A percentile compares a stretch with the other conserved stretches of the same genome.
phyloP scores from a whole-genome alignment of 2,888 invertebrate species.

The Ecdyonurus torrentis region DNA sequence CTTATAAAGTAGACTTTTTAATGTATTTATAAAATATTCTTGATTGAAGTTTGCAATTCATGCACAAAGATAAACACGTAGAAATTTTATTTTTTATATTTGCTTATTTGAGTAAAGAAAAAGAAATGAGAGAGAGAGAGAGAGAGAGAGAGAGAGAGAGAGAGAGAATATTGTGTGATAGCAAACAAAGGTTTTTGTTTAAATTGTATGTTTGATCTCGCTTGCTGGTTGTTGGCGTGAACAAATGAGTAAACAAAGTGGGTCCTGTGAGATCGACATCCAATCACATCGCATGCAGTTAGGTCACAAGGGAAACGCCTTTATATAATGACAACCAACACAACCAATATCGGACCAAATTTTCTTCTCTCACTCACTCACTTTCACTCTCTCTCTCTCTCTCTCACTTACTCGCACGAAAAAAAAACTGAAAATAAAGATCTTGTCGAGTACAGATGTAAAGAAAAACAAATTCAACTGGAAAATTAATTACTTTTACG shows the following conservation, averaged over 20 bases:
- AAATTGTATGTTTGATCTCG: too few relatives aligned
- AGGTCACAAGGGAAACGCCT: neutral
- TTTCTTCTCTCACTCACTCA: neutral
- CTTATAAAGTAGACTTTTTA: too few relatives aligned
- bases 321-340: neutral
- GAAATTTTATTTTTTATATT: too few relatives aligned
- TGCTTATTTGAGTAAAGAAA: too few relatives aligned
- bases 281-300: neutral
- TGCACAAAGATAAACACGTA: too few relatives aligned
- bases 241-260: neutral
- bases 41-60: too few relatives aligned
- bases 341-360: neutral
- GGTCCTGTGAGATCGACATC: neutral
- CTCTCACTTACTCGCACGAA: neutral
- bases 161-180: too few relatives aligned
- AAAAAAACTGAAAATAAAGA: neutral
- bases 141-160: too few relatives aligned
- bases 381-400: neutral
- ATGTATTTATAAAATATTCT: too few relatives aligned
- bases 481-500: neutral
- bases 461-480: neutral
- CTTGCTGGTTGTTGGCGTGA: too few relatives aligned
- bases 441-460: neutral
- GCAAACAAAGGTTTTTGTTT: too few relatives aligned
- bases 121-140: too few relatives aligned